These are phyloP conservation scores for Philypnodon macrostomus DNA, from an alignment of 2,797 vertebrate genomes.

Conservation along the genomic window DNA sequence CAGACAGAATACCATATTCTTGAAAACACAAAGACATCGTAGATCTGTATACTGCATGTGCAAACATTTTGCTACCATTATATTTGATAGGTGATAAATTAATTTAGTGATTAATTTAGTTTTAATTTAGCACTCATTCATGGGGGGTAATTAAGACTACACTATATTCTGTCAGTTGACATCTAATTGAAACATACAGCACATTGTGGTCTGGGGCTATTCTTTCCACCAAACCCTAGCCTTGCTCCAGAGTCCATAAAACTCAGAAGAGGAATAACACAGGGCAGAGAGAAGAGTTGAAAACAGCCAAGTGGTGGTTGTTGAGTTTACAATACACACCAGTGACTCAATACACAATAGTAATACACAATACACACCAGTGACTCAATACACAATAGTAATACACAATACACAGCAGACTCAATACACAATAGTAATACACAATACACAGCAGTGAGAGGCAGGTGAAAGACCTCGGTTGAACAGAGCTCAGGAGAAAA, in stretches of 20 bases:
- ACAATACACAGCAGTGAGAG: constrained; percentile 17
- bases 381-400: too few species aligned
- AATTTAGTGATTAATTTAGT: too few species aligned
- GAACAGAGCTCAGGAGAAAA: constrained; percentile 55
- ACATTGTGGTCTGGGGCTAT: background rate
- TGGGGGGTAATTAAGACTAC: background rate
- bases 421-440: too few species aligned
- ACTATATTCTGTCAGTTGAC: background rate
- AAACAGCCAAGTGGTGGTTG: constrained; percentile 13
- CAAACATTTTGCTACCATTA: too few species aligned
- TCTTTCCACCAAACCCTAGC: constrained; percentile 12
- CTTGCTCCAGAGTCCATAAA: constrained; percentile 1
- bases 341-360: constrained; percentile 10
- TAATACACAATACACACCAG: constrained; percentile 13
- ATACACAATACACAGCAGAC: constrained; percentile 14
- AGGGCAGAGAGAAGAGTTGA: constrained; percentile 1
- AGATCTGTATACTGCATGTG: too few species aligned
- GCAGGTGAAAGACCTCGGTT: constrained; percentile 28
- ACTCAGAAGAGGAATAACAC: constrained; percentile 8
- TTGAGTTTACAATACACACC: constrained; percentile 27
- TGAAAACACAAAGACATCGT: too few species aligned
- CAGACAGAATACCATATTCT: too few species aligned
- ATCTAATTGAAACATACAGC: background rate
- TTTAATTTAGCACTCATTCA: too few species aligned
- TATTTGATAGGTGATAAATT: too few species aligned